Percentiles rank a stretch among this genome's conserved stretches.
Conservation (phyloP, 2,797 vertebrate genomes). For the Steatocranus sp. region DNA sequence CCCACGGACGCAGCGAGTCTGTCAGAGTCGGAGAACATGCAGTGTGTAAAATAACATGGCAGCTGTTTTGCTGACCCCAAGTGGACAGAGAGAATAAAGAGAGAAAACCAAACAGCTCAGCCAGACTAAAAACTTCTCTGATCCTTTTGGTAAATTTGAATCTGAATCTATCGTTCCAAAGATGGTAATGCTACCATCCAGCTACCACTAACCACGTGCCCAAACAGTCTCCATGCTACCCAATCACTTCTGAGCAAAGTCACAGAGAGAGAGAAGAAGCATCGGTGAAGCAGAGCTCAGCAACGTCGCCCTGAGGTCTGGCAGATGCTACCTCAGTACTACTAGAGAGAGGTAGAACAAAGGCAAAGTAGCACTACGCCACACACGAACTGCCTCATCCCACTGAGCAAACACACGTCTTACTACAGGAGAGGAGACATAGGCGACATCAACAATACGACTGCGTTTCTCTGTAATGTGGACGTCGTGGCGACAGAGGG, state of each 20-base stretch:
- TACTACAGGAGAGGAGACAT: background rate
- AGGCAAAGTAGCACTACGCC: background rate
- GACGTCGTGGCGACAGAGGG: background rate
- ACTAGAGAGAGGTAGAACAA: background rate
- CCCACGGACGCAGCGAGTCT: background rate
- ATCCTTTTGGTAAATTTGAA: background rate
- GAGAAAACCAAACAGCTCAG: background rate
- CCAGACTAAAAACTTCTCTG: background rate
- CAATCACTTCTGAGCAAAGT: background rate
- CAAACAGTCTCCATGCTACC: background rate
- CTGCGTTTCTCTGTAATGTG: background rate
- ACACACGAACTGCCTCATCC: background rate
- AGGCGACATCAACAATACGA: background rate
- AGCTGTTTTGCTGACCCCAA: background rate
- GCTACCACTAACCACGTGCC: background rate
- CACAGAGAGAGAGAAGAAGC: background rate
- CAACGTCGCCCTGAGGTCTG: background rate
- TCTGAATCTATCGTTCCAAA: accelerated
- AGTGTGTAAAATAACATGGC: background rate
- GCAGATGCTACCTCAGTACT: background rate
- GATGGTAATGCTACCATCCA: background rate
- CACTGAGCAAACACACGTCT: background rate
- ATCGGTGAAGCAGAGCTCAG: background rate
- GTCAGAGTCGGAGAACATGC: background rate
- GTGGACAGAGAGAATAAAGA: background rate